Evolutionary conservation across 2,797 vertebrate genomes (phyloP), one percentile per base, ranked within the genome.

Genomic region (Xiphophorus birchmanni): DNA sequence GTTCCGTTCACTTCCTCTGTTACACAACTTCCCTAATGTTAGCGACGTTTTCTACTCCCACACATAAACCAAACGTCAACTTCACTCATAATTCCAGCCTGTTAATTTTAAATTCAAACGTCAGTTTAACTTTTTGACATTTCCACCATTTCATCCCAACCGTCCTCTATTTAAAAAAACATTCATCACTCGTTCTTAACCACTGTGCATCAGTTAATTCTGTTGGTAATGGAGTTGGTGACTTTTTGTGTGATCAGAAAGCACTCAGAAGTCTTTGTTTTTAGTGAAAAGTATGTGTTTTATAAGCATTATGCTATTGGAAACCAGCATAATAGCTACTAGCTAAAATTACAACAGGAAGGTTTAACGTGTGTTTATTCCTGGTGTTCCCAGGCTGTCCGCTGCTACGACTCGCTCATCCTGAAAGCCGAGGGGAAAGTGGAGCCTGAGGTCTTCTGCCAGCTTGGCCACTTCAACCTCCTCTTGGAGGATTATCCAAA

Each of bases 401-500:
- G 97, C 97, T 99, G 98, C 97, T 99, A 98, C 81, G 98, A 99
- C 93, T 98, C 98, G 91, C 95, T 98, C 91, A 98, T 99, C 95
- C 96, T 98, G 90, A 99, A 99, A 96, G 97, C 98, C 82, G 98
- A 99, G 96, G 98, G 98, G 94, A 99, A 99, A 96, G 98, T 99
- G 92, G 98, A 99, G 89, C 97, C 97, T 10, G 98, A 99, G 96
- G 94, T 99, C 92, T 99, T 99, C 96, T 99, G 98, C 96, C 98
- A 99, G 94, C 97, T 99, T 90, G 98, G 98, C 91, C 98, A 99
- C 96, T 99, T 99, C 96, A 99, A 98, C 96, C 97, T 99, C 91
- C 96, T 99, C 86, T 95, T 99, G 96, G 98, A 99, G 96, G 98
- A 99, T 95, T 99, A 98, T 95, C 97, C 98, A 92, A 99, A 99